Base-by-base conservation (phyloP, 2,888 invertebrate species). In the Metalampra italica region DNA sequence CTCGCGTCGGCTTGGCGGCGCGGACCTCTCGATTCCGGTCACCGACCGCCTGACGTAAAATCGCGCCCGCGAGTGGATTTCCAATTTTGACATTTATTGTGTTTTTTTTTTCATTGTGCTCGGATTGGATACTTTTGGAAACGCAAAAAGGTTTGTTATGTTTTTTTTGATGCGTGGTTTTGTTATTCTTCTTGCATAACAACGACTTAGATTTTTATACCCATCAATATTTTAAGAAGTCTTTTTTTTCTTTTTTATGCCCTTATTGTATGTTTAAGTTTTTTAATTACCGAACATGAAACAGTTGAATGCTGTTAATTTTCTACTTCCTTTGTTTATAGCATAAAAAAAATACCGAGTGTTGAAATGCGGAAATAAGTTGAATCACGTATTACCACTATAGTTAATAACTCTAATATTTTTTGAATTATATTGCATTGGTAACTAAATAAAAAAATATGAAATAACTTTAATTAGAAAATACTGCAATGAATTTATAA, bases 21-120 rank as follows among this genome's bases (percentile, higher is more conserved):
- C 76, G 75, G 78, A 75, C 77, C 43, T 34, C n/a, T 46, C 67
- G 70, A 61, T 56, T 53, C 47, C 47, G 50, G 56, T 51, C 55
- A 56, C 13, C 15, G 51, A 49, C 40, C 55, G 52, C 49, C 54
- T 46, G 49, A 53, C 52, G 52, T 53, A 53, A 49, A 49, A 51
- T 47, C 53, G 54, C 74, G 74, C 53, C 14, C 84, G 85, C 79
- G 85, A 71, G 83, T 85, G 83, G n/a, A n/a, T 69, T 68, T 70
- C 67, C 58, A 66, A 71, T 64, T 45, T 44, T 56, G 59, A 58
- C 54, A 50, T 61, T 75, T 36, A n/a, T n/a, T 74, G 78, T 68
- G 62, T 57, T 65, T 68, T 71, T 68, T 57, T 65, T 66, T 66
- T 65, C 64, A 64, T 43, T 75, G 76, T 79, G 77, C 72, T 67